Base-by-base conservation (phyloP, 2,888 invertebrate genomes). In the Acanthosoma haemorrhoidale region DNA sequence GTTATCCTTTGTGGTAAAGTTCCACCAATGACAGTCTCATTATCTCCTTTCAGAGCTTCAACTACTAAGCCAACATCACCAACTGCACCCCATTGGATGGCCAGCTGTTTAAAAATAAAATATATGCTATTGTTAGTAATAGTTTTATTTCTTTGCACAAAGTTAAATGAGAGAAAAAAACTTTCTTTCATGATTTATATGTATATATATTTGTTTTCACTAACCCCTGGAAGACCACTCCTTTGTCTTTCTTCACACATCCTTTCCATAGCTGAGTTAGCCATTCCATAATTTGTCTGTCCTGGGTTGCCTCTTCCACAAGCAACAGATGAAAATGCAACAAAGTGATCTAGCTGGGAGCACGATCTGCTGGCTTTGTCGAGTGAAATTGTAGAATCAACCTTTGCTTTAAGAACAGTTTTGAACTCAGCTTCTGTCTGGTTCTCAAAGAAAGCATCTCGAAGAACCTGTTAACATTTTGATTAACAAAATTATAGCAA, bases 61-160 rank as follows among this genome's bases (percentile, higher is more conserved):
- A 92, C 82, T 72, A 98, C 87, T 69, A 98, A 85, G 68, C 98
- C 98, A 43, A 96, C 96, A 80, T 99, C 98, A 71, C 96, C 98
- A 77, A 99, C 92, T 72, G 97, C 98, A 75, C 99, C 99, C 98
- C 98, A 99, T 81, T 99, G 98, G 77, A 99, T 93, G 43, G 97
- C 95, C 59, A 90, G 75, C 78, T 77, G 70, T 38, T 70, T 6
- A 32, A 39, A 51, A 31, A 29, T 3, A 16, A 29, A 9, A 60
- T 60, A 32, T 18, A 18, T 6, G n/a, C n/a, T n/a, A n/a, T n/a
- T n/a, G n/a, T n/a, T n/a, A n/a, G n/a, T n/a, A n/a, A n/a, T n/a
- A n/a, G n/a, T n/a, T n/a, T n/a, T n/a, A n/a, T n/a, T n/a, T n/a
- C n/a, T n/a, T n/a, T n/a, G n/a, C n/a, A n/a, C n/a, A n/a, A n/a